Evolutionary conservation across 2,113 vertebrate species (phyloP).

Genomic region (Bubo bubo): DNA sequence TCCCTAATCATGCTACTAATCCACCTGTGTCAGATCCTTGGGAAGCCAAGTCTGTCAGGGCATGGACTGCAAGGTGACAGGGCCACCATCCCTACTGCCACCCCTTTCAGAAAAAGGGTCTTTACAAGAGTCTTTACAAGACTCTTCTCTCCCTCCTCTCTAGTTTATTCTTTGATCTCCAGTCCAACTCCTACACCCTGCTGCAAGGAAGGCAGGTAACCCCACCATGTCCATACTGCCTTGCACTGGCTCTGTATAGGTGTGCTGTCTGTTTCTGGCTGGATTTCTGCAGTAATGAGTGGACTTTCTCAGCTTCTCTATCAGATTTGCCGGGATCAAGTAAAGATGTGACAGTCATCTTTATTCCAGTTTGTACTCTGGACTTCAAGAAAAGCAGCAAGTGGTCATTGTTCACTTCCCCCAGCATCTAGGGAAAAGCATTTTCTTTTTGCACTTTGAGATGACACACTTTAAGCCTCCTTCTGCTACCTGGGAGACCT

Average conservation of each 20-base stretch:
- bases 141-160: not conserved
- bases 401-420: not conserved
- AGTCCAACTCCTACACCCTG: not conserved
- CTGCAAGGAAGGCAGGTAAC: not conserved
- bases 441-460: not conserved
- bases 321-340: not conserved
- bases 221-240: not conserved
- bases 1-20: not conserved
- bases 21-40: not conserved
- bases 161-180: not conserved
- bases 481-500: not conserved
- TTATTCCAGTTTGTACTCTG: not conserved
- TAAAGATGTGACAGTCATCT: not conserved
- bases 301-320: not conserved
- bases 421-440: not conserved
- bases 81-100: not conserved
- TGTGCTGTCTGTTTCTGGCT: not conserved
- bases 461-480: not conserved
- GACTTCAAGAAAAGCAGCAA: not conserved
- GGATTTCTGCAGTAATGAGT: not conserved
- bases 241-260: not conserved
- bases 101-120: not conserved
- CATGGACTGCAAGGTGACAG: fast-evolving
- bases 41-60: not conserved
- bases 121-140: not conserved